Base-by-base conservation (phyloP, 2,113 vertebrate genomes). In the Perccottus glenii region DNA sequence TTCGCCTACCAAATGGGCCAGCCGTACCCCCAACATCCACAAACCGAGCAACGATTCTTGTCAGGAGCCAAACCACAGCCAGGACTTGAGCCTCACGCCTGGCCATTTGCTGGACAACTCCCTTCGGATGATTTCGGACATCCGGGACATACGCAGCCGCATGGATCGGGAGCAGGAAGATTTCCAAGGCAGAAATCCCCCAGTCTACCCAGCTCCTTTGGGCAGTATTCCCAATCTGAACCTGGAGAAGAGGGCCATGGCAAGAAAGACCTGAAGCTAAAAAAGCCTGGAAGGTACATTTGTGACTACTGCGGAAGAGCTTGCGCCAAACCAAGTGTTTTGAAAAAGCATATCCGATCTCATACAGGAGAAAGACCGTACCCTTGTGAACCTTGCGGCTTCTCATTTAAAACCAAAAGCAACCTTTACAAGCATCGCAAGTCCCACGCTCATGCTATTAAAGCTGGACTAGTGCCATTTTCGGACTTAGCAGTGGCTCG, bases 361-460 rank as follows among this genome's bases (percentile, higher is more conserved):
- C 98, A 99, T 45, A 99, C 98, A 0, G 98, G 98, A 15, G 98
- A 99, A 77, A 92, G 98, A 69, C 98, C 98, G 0, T 99, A 99
- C 61, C 98, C 98, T 8, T 99, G 98, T 78, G 92, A 94, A 68
- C 98, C 98, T 47, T 99, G 98, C 75, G 98, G 98, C 67, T 99
- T 99, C 83, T 99, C 98, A 51, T 99, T 99, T 85, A 99, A 99
- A 92, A 99, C 98, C 0, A 99, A 98, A 91, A 99, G 98, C 89
- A 99, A 99, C 90, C 92, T 99, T 80, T 99, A 99, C 89, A 99
- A 99, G 91, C 98, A 99, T 87, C 94, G 98, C 79, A 99, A 99
- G 83, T 99, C 98, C 33, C 98, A 99, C 53, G 97, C 98, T 67
- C 98, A 99, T 67, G 98, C 97, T 72, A 98, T 99, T 88, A 99